These are phyloP conservation scores for Pelecanoides urinatrix DNA, from an alignment of 2,113 vertebrate species.

Conservation along the genomic window DNA sequence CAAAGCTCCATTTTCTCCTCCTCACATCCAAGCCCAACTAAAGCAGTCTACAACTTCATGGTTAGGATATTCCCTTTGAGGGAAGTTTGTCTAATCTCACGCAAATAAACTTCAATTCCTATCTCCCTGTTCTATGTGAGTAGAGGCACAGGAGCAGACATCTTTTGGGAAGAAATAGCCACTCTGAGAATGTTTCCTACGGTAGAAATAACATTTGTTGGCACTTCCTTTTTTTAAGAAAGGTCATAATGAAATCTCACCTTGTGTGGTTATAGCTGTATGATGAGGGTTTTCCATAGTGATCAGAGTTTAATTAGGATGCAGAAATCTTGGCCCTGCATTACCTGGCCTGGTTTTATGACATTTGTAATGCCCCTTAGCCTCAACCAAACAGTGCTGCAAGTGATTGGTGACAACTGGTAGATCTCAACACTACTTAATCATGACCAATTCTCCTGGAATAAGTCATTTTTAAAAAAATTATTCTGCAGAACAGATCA, in stretches of 20 bases:
- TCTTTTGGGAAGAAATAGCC: not conserved
- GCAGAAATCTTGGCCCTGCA: not conserved
- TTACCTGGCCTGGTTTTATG: not conserved
- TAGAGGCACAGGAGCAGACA: not conserved
- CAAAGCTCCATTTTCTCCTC: not conserved
- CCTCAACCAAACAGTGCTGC: not conserved
- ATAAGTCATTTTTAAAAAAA: not conserved
- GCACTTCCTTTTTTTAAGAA: not conserved
- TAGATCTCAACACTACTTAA: conserved; percentile 33
- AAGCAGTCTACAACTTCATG: not conserved
- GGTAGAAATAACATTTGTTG: not conserved
- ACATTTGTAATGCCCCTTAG: not conserved
- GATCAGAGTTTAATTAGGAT: not conserved
- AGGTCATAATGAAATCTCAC: not conserved
- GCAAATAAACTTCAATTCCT: not conserved
- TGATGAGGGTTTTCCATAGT: not conserved
- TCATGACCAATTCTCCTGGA: conserved; percentile 8
- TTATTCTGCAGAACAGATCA: not conserved
- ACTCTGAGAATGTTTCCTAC: not conserved
- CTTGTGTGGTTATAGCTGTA: not conserved
- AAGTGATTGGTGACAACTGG: conserved; percentile 21
- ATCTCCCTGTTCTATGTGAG: not conserved
- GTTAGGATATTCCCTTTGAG: not conserved
- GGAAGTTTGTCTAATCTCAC: not conserved
- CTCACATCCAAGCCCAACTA: not conserved